Evolutionary conservation across 2,113 vertebrate genomes (phyloP), one percentile per base, ranked within the genome.

Genomic region (Phrynosoma platyrhinos): DNA sequence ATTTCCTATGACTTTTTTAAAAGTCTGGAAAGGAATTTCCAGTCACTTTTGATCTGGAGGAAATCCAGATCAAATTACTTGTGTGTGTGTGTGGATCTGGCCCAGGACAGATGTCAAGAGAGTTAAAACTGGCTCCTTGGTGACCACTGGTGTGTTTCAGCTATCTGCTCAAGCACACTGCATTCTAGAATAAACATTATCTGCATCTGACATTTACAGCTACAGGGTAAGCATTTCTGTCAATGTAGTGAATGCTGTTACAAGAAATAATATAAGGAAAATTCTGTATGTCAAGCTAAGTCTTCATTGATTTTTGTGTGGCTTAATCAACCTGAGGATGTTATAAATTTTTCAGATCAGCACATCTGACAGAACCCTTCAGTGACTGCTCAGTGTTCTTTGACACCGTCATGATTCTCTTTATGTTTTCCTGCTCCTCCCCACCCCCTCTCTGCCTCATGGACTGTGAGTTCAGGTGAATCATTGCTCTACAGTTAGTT

Each of bases 381-480:
- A 87, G 87, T 94, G 94, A 83, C 94, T 87, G 0, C 84, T 94
- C 92, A 72, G 79, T 94, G 86, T 90, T 93, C 91, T 88, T 86
- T 92, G 93, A 77, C 91, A 79, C 47, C 90, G 75, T 91, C 88
- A 82, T 85, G 90, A 66, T 79, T 14, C 83, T 5, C 8, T 78
- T 90, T 87, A 89, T 91, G 89, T 89, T 90, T 89, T 84, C 82
- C 89, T 89, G 27, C 90, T 88, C 64, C 89, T 90, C 40, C 80
- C 88, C 72, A 75, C 88, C 90, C n/a, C 77, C 91, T 89, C 93
- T 94, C 91, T 90, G 89, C 91, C 88, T 94, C 90, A 92, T 77
- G 91, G 87, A 84, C 91, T 95, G 91, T 92, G 94, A 94, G 89
- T 87, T 87, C 91, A 95, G 94, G 91, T 94, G 95, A 95, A 95